A percentile compares a stretch with the other conserved stretches of the same genome.
phyloP scores from a whole-genome alignment of 2,113 vertebrate species.

The Larimichthys crocea region DNA sequence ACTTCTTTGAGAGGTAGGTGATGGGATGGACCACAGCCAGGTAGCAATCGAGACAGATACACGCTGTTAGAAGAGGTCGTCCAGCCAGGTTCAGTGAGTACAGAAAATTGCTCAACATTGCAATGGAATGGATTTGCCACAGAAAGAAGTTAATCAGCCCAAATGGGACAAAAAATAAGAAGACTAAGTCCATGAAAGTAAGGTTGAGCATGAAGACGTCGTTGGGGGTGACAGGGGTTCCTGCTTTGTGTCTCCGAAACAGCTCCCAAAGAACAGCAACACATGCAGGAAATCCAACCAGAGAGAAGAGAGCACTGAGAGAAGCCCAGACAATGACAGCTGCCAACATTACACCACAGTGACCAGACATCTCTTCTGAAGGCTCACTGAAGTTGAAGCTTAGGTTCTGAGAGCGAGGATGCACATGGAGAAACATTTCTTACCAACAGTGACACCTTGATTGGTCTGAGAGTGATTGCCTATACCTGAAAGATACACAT shows the following conservation, averaged over 20 bases:
- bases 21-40: constrained; percentile 61
- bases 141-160: constrained; percentile 42
- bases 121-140: neutral
- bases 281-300: constrained; percentile 47
- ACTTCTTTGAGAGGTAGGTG: constrained; percentile 41
- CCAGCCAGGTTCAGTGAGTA: constrained; percentile 45
- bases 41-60: constrained; percentile 66
- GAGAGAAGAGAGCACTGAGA: constrained; percentile 15
- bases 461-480: neutral
- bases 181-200: constrained; percentile 53
- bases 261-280: constrained; percentile 37
- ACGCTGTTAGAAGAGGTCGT: constrained; percentile 50
- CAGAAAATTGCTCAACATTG: constrained; percentile 13
- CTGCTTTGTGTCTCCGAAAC: constrained; percentile 28
- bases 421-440: constrained; percentile 21
- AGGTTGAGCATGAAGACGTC: constrained; percentile 64
- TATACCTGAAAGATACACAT: neutral
- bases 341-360: constrained; percentile 27
- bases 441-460: neutral
- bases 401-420: constrained; percentile 21
- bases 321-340: constrained; percentile 40
- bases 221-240: constrained; percentile 26
- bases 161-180: constrained; percentile 31
- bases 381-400: constrained; percentile 3
- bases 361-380: neutral